Base-by-base conservation (phyloP, 2,113 vertebrate species). In the Myxocyprinus asiaticus region DNA sequence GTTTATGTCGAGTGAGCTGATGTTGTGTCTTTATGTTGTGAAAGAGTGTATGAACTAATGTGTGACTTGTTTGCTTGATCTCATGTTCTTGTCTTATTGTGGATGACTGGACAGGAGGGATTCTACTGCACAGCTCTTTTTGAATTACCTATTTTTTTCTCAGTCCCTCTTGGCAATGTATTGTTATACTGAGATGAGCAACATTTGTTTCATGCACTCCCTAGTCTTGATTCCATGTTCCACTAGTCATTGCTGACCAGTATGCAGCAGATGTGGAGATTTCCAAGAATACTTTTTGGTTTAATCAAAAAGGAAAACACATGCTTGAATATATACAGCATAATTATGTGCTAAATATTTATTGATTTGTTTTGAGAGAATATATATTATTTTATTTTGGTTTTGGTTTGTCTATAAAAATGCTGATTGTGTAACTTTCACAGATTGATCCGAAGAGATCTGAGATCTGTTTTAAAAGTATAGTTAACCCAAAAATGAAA, bases 341-440 rank as follows among this genome's bases (percentile, higher is more conserved):
- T 7, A 44, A 10, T n/a, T 70, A 42, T 51, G 61, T 42, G 47
- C 48, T 76, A 42, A 42, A 65, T 76, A 76, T 76, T 76, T 76
- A 76, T 76, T 65, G 61, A 65, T 65, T 76, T 75, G 17, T 74
- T 10, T 74, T 75, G 47, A 65, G 61, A 65, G 7, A 45, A 74
- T 64, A 48, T 74, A 53, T 65, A 65, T 76, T 53, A 76, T 75
- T 75, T 75, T 75, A 58, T 58, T 15, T 58, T 58, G 6, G 14
- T 56, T 56, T 63, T 8, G 12, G 45, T 72, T 44, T 10, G 6
- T 45, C 7, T 59, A 22, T 42, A 45, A 50, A 48, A 53, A 53
- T 53, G 50, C 50, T 11, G 47, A 62, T 33, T 11, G n/a, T 33
- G 48, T 61, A 8, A 50, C 59, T 12, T 33, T 33, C 22, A 33